Base-by-base conservation (phyloP, 2,888 invertebrate genomes). In the Adelognathus sp. region DNA sequence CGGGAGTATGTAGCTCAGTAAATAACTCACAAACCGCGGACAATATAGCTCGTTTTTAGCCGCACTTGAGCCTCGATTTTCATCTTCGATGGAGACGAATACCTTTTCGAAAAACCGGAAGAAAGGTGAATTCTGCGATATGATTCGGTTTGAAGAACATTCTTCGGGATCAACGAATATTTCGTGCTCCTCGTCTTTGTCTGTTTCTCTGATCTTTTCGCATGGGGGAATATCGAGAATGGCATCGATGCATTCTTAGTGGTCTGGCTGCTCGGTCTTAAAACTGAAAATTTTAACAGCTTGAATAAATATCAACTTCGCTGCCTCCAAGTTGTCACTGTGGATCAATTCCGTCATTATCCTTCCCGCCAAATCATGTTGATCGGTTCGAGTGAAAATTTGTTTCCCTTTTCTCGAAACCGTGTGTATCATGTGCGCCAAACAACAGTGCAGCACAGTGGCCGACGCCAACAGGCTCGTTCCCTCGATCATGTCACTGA, bases 391-490 rank as follows among this genome's bases (percentile, higher is more conserved):
- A 1, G 11, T 9, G 18, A 24, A 24, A 50, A 50, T 24, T n/a
- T 16, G 14, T 16, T 27, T 46, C 14, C 16, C 24, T 14, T 27
- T 31, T 7, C 14, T 16, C 4, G 14, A 14, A 0, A n/a, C 50
- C 21, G 66, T 50, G 33, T 52, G 31, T 1, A 50, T 14, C 9
- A 66, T 29, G 29, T 66, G 66, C 3, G 69, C 11, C 11, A 39
- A 56, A 56, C 41, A 69, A 24, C 56, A 14, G 9, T 69, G 69
- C 27, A 69, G 5, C n/a, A 56, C 56, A 14, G 56, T 69, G 24
- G 36, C 11, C 1, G 44, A 44, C 1, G 44, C 5, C 14, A 44
- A 16, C 7, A 16, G 4, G 2, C 18, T 44, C 6, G 16, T 1
- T 21, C 5, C 11, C n/a, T 36, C 5, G 21, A 39, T 21, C 14